phyloP scores from a whole-genome alignment of 2,888 invertebrate species.

The Brachyptera putata region DNA sequence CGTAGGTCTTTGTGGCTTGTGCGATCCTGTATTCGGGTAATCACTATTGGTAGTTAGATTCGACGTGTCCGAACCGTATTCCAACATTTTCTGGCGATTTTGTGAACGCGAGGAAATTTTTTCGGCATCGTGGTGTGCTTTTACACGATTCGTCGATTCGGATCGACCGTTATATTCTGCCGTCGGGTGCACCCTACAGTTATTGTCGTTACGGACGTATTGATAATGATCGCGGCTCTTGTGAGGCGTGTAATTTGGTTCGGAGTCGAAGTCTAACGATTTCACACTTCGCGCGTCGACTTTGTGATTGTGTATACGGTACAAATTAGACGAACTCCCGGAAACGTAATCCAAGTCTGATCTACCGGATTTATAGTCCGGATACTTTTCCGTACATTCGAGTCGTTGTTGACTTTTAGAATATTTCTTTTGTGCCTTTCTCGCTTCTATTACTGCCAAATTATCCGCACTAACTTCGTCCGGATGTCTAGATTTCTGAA shows the following conservation, averaged over 20 bases:
- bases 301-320: constrained; percentile 23
- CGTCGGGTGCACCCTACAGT: not conserved
- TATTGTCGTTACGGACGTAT: constrained; percentile 20
- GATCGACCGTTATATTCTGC: not conserved
- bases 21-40: not conserved
- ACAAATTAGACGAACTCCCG: constrained; percentile 13
- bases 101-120: not conserved
- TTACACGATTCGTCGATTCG: not conserved
- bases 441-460: not conserved
- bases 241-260: constrained; percentile 50
- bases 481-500: not conserved
- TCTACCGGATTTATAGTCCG: constrained; percentile 9
- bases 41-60: not conserved
- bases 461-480: not conserved
- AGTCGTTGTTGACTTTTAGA: constrained; percentile 11
- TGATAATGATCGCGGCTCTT: constrained; percentile 20
- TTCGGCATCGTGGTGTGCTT: not conserved
- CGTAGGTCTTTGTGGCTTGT: constrained; percentile 52
- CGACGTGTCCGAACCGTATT: constrained; percentile 5
- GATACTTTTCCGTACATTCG: constrained; percentile 2
- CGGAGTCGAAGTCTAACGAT: constrained; percentile 75
- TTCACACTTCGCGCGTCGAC: constrained; percentile 60
- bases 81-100: not conserved
- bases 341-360: constrained; percentile 15
- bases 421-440: constrained; percentile 3